Evolutionary conservation across 2,113 vertebrate species (phyloP).

Genomic region (Mystacornis crossleyi): DNA sequence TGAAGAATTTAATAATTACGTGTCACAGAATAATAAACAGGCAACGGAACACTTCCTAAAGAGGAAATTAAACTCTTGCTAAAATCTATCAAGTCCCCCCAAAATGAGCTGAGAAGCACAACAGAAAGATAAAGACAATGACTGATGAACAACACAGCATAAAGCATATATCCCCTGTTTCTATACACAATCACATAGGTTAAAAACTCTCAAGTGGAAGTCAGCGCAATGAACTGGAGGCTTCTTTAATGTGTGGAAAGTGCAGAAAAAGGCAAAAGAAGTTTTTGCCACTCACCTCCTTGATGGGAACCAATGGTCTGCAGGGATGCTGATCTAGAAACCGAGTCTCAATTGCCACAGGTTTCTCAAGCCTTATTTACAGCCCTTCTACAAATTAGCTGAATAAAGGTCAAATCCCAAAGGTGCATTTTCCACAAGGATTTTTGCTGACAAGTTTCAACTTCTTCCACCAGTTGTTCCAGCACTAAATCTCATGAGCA

Average conservation of each 20-base stretch:
- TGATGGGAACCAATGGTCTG: background rate
- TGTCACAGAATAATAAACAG: background rate
- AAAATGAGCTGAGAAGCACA: background rate
- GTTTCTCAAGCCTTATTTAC: background rate
- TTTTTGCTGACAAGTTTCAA: background rate
- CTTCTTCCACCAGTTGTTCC: background rate
- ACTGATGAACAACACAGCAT: background rate
- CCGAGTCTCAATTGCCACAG: accelerated
- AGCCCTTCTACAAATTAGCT: background rate
- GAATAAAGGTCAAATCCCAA: background rate
- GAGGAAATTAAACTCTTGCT: background rate
- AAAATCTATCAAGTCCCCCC: background rate
- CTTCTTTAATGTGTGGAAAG: background rate
- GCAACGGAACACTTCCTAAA: background rate
- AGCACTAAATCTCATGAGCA: background rate
- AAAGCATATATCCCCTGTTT: background rate
- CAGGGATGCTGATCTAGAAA: background rate
- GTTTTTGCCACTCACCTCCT: background rate
- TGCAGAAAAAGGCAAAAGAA: background rate
- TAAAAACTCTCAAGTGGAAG: background rate
- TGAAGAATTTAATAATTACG: background rate
- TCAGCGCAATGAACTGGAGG: background rate
- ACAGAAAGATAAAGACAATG: background rate
- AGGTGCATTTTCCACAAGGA: background rate
- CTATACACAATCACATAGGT: background rate